Base-by-base conservation (phyloP, 1,140 invertebrate species). In the Bilobella aurantiaca region DNA sequence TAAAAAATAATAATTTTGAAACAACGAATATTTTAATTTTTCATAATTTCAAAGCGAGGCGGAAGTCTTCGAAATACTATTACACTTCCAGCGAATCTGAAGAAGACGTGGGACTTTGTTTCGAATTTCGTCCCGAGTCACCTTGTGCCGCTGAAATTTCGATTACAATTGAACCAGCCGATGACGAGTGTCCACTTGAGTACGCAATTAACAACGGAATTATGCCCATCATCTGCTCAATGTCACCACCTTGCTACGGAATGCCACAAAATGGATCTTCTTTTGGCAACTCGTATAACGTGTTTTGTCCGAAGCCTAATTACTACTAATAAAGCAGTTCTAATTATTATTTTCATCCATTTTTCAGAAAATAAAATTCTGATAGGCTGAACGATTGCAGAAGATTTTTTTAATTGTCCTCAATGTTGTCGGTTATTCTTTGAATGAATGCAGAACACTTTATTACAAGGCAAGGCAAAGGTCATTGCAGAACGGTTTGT, bases 101-200 rank as follows among this genome's bases (percentile, higher is more conserved):
- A 18, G 49, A 53, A 5, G 49, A 12, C 3, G 21, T 5, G 8
- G 49, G 49, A 59, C 12, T 34, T 12, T 3, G 16, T 59, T 34
- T 59, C 58, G 5, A 34, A 18, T 62, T 62, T 42, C 59, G 59
- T 12, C 59, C 59, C 12, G 23, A 5, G 23, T 42, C 59, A 5
- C 25, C 59, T 3, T 62, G 59, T 28, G 3, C 32, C 3, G 21
- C 8, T 3, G 59, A 62, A 42, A 34, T 62, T 3, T 8, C 59
- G 2, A 31, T 62, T 18, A 62, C 59, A 34, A 62, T 62, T 28
- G 59, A 62, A 23, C 59, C 59, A 3, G 59, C 37, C 21, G 59
- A 62, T 3, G 59, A 62, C 8, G 32, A 37, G 14, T 31, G 46
- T 8, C 59, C 59, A 3, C 16, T 62, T 5, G 59, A 62, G 28